Conservation (phyloP, 2,113 vertebrate species). For the Syrrhaptes paradoxus region DNA sequence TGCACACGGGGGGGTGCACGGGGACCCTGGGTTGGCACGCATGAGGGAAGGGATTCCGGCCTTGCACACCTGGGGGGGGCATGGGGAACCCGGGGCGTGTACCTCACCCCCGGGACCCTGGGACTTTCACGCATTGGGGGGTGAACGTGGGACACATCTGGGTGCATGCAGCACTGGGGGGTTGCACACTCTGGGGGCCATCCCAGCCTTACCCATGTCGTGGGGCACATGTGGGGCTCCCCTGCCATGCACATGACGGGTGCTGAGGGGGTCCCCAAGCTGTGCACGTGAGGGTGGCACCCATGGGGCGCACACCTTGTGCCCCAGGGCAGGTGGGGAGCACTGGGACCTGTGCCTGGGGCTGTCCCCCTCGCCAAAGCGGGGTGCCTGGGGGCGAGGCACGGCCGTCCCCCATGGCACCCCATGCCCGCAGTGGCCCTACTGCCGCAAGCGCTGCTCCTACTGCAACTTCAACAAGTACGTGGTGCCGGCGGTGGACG, state of each 20-base stretch:
- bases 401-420: rapidly evolving
- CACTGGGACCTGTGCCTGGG: rapidly evolving
- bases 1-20: background rate
- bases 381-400: rapidly evolving
- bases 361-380: background rate
- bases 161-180: background rate
- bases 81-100: background rate
- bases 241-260: rapidly evolving
- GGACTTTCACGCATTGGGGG: background rate
- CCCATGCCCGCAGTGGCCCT: conserved; percentile 85
- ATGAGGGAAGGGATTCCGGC: background rate
- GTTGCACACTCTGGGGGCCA: background rate
- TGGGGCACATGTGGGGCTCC: background rate
- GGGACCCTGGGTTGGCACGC: too few species aligned
- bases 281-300: background rate
- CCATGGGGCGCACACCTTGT: rapidly evolving
- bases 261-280: background rate
- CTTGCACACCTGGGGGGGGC: background rate
- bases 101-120: too few species aligned
- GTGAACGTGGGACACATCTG: rapidly evolving
- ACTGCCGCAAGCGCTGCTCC: conserved; percentile 89
- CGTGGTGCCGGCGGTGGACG: conserved; percentile 76
- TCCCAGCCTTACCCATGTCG: rapidly evolving
- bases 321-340: background rate
- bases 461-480: conserved; percentile 97